phyloP scores from a whole-genome alignment of 2,113 vertebrate genomes.

The Neopipo cinnamomea region DNA sequence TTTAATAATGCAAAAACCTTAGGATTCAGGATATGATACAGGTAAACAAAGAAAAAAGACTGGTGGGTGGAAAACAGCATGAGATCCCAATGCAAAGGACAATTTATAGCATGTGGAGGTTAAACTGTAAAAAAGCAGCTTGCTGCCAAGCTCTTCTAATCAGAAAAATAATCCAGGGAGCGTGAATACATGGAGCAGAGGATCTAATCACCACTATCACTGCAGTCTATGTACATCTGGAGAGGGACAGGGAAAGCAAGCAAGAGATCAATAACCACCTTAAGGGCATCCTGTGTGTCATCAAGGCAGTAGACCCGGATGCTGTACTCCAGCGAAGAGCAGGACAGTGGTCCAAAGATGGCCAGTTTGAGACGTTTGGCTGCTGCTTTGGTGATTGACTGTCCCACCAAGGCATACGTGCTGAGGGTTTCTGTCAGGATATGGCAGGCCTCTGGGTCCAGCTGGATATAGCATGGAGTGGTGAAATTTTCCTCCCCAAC shows the following conservation, averaged over 20 bases:
- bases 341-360: constrained; percentile 87
- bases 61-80: background rate
- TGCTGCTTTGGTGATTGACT: constrained; percentile 86
- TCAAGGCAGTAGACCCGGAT: constrained; percentile 93
- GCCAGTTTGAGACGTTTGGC: constrained; percentile 91
- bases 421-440: constrained; percentile 90
- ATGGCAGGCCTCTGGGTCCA: constrained; percentile 91
- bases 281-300: constrained; percentile 91
- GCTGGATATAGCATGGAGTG: constrained; percentile 91
- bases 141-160: constrained; percentile 26
- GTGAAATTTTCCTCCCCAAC: constrained; percentile 95
- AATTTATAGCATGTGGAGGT: background rate
- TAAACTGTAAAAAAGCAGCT: constrained; percentile 45
- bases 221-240: background rate
- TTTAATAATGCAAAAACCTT: constrained; percentile 71
- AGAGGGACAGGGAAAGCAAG: background rate
- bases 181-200: background rate
- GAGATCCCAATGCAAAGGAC: background rate
- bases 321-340: constrained; percentile 90
- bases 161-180: background rate
- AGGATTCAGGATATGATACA: constrained; percentile 60
- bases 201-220: background rate
- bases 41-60: constrained; percentile 58
- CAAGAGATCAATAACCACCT: constrained; percentile 72
- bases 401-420: constrained; percentile 89